Conservation (phyloP, 1,140 invertebrate species). For the Platorchestia sp. region DNA sequence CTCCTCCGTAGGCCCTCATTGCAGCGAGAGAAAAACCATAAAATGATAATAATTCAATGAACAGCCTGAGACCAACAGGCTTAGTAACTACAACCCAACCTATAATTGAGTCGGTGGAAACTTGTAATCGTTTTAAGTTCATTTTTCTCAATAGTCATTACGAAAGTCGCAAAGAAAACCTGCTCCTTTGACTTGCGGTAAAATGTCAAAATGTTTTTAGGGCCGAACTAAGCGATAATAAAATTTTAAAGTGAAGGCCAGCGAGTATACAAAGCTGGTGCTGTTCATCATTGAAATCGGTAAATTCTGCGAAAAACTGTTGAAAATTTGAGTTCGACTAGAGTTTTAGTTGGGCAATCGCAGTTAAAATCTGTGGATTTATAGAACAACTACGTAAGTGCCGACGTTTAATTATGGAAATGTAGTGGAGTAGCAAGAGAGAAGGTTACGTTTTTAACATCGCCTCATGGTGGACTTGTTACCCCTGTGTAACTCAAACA, state of each 20-base stretch:
- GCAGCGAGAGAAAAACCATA: background rate
- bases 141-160: background rate
- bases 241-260: background rate
- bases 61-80: background rate
- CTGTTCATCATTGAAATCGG: background rate
- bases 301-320: background rate
- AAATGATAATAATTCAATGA: background rate
- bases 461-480: background rate
- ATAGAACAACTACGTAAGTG: background rate
- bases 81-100: background rate
- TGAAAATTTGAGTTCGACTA: background rate
- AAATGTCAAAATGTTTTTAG: background rate
- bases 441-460: background rate
- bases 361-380: background rate
- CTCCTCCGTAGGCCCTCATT: background rate
- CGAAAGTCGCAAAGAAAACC: background rate
- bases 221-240: background rate
- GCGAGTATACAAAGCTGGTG: background rate
- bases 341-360: background rate
- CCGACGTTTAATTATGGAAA: constrained; percentile 1
- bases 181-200: background rate
- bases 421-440: background rate
- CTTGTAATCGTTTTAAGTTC: background rate
- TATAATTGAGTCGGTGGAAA: background rate
- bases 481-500: background rate